Evolutionary conservation across 2,113 vertebrate species (phyloP).

Genomic region (Sarotherodon lohbergeri): DNA sequence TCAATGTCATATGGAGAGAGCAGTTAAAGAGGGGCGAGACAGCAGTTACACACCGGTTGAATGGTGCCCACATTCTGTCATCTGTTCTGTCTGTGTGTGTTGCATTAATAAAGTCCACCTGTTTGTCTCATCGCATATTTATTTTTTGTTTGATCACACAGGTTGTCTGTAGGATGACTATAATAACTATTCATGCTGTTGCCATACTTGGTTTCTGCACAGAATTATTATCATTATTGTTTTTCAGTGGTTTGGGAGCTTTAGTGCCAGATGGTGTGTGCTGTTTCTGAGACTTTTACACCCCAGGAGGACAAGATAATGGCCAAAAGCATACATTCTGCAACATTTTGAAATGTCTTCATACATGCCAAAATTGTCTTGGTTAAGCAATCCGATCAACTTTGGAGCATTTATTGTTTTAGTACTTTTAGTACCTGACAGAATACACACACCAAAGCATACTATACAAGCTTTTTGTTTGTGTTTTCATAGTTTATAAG

Average conservation of each 20-base stretch:
- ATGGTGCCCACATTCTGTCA: not conserved
- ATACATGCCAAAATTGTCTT: not conserved
- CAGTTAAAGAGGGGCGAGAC: not conserved
- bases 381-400: not conserved
- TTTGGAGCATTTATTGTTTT: not conserved
- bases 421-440: not conserved
- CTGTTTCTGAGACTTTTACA: not conserved
- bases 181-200: not conserved
- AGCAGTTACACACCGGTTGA: not conserved
- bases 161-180: not conserved
- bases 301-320: not conserved
- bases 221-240: not conserved
- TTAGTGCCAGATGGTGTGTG: conserved; percentile 4
- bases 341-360: not conserved
- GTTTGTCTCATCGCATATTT: not conserved
- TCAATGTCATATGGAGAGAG: not conserved
- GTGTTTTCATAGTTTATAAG: not conserved
- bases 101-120: not conserved
- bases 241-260: not conserved
- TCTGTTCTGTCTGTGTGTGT: not conserved
- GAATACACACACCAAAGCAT: not conserved
- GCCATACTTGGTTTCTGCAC: not conserved
- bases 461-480: not conserved
- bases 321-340: not conserved
- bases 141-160: not conserved